Percentiles rank a stretch among this genome's conserved stretches.
Evolutionary conservation across 2,113 vertebrate genomes (phyloP).

Genomic region (Tringa solitaria): DNA sequence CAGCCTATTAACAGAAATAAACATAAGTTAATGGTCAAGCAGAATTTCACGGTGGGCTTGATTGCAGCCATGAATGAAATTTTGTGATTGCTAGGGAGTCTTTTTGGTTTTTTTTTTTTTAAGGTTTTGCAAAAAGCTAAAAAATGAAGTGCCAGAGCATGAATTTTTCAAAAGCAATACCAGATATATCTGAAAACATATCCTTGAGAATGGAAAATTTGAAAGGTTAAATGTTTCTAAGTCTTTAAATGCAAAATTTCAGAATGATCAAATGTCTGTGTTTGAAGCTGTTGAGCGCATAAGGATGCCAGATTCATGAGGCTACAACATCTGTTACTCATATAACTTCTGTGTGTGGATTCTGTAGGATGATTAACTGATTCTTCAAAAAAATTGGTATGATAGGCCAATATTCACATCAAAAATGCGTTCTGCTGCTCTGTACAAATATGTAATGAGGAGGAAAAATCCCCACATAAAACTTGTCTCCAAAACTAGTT

Average conservation of each 20-base stretch:
- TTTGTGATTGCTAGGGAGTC: not conserved
- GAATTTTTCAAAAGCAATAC: not conserved
- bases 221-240: slow-evolving; percentile 16
- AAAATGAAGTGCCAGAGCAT: not conserved
- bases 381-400: not conserved
- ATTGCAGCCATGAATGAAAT: not conserved
- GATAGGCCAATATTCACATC: not conserved
- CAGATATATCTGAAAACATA: slow-evolving; percentile 6
- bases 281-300: slow-evolving; percentile 13
- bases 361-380: slow-evolving; percentile 32
- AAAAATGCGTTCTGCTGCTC: not conserved
- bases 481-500: not conserved
- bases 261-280: slow-evolving; percentile 32
- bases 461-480: slow-evolving; percentile 11
- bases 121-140: not conserved
- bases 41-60: not conserved
- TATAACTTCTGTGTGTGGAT: slow-evolving; percentile 21
- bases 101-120: no score
- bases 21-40: not conserved
- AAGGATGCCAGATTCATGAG: slow-evolving; percentile 34
- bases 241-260: slow-evolving; percentile 25
- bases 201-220: not conserved
- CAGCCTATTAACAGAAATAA: not conserved
- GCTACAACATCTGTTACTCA: slow-evolving; percentile 28
- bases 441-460: slow-evolving; percentile 1